These are phyloP conservation scores for Diachasmimorpha longicaudata DNA, from an alignment of 1,140 invertebrate genomes.

Conservation along the genomic window DNA sequence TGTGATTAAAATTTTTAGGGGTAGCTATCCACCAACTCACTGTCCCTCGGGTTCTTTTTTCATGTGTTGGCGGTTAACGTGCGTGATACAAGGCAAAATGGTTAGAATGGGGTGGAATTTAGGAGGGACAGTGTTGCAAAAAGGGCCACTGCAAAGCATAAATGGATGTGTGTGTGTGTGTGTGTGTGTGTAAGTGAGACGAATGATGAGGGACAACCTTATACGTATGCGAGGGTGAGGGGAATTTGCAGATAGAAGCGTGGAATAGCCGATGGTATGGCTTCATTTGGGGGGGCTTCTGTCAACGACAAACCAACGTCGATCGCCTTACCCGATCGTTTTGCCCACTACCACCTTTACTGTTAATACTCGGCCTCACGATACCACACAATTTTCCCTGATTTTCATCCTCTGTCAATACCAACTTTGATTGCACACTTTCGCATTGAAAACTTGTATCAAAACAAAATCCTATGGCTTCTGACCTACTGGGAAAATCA, in stretches of 20 bases:
- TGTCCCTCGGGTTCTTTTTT: slow-evolving; percentile 5
- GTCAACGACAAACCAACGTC: slow-evolving; percentile 60
- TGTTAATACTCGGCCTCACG: slow-evolving; percentile 23
- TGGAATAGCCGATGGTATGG: slow-evolving; percentile 44
- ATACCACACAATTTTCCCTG: not conserved
- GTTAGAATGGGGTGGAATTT: not conserved
- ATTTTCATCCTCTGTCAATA: slow-evolving; percentile 8
- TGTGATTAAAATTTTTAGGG: slow-evolving; percentile 24
- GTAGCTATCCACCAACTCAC: slow-evolving; percentile 3
- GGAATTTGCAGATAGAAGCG: slow-evolving; percentile 13
- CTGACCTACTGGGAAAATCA: not conserved
- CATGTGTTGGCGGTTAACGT: not conserved
- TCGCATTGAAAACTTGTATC: not conserved
- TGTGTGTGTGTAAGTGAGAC: not conserved
- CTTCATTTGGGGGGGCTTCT: slow-evolving; percentile 50
- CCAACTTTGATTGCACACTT: not conserved
- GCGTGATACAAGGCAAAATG: not conserved
- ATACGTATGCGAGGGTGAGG: slow-evolving; percentile 1
- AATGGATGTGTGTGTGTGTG: not conserved
- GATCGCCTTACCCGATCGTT: slow-evolving; percentile 61
- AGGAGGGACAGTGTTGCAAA: not conserved
- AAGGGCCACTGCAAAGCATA: not conserved
- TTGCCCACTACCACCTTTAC: slow-evolving; percentile 50
- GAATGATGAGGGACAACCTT: slow-evolving; percentile 13
- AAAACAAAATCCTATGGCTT: not conserved